A percentile compares a stretch with the other conserved stretches of the same genome.
These are phyloP conservation scores for Lasioglossum villosulum DNA, from an alignment of 2,888 invertebrate species.

Conservation along the genomic window DNA sequence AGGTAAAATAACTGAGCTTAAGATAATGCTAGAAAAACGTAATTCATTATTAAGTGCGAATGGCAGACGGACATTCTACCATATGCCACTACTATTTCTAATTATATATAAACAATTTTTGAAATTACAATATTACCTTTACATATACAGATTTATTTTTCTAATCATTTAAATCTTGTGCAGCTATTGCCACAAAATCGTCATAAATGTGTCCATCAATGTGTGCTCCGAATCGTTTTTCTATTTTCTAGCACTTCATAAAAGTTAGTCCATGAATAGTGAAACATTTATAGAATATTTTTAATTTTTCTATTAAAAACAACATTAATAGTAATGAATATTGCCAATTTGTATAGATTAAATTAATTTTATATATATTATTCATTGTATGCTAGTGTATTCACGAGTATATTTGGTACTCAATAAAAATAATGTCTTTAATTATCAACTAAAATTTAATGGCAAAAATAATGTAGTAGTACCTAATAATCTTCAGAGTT, in stretches of 20 bases:
- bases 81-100: conserved; percentile 29
- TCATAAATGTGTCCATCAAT: conserved; percentile 45
- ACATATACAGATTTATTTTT: conserved; percentile 36
- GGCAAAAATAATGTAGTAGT: conserved; percentile 34
- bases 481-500: conserved; percentile 5
- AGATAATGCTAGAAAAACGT: conserved; percentile 46
- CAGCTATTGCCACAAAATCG: conserved; percentile 38
- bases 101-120: conserved; percentile 22
- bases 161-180: conserved; percentile 32
- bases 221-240: conserved; percentile 42
- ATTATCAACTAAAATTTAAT: conserved; percentile 29
- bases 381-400: conserved; percentile 57
- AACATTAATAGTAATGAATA: conserved; percentile 44
- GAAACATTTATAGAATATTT: conserved; percentile 36
- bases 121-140: conserved; percentile 31
- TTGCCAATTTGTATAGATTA: conserved; percentile 69
- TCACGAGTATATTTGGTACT: conserved; percentile 33
- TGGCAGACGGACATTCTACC: conserved; percentile 26
- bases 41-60: conserved; percentile 33
- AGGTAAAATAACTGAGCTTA: conserved; percentile 46
- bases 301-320: conserved; percentile 44
- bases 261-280: conserved; percentile 39
- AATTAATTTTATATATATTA: conserved; percentile 62
- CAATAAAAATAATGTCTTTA: conserved; percentile 38
- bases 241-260: conserved; percentile 34